Conservation (phyloP, 2,113 vertebrate genomes). For the Oreochromis aureus region DNA sequence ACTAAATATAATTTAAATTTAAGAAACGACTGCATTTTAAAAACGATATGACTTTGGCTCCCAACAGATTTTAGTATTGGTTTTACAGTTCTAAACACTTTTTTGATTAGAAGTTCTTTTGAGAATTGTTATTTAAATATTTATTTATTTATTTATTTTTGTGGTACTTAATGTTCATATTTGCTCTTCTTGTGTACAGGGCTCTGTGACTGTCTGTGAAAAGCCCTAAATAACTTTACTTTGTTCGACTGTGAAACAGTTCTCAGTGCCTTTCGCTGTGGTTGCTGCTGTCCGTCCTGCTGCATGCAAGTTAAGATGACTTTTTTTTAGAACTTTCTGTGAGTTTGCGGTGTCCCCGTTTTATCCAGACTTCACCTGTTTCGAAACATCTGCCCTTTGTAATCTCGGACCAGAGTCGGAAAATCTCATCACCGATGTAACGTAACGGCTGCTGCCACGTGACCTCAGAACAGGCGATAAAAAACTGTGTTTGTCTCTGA, state of each 20-base stretch:
- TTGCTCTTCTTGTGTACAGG: background rate
- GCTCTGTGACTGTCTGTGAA: background rate
- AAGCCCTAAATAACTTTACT: background rate
- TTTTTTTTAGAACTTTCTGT: background rate
- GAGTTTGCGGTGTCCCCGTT: background rate
- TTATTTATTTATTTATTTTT: background rate
- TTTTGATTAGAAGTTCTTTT: background rate
- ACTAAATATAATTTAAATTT: background rate
- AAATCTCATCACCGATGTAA: background rate
- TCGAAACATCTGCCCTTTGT: background rate
- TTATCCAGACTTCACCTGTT: background rate
- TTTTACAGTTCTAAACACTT: background rate
- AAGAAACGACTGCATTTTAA: background rate
- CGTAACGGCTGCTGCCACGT: background rate
- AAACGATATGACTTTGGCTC: background rate
- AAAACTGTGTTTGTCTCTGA: too few species aligned
- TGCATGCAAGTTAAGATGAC: background rate
- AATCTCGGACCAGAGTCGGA: background rate
- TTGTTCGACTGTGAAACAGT: background rate
- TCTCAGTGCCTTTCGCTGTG: background rate
- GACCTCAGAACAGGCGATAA: background rate
- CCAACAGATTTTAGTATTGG: background rate
- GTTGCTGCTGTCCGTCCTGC: background rate
- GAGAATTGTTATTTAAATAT: background rate
- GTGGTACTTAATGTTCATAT: background rate